phyloP scores from a whole-genome alignment of 2,113 vertebrate species.

The Poeciliopsis prolifica region DNA sequence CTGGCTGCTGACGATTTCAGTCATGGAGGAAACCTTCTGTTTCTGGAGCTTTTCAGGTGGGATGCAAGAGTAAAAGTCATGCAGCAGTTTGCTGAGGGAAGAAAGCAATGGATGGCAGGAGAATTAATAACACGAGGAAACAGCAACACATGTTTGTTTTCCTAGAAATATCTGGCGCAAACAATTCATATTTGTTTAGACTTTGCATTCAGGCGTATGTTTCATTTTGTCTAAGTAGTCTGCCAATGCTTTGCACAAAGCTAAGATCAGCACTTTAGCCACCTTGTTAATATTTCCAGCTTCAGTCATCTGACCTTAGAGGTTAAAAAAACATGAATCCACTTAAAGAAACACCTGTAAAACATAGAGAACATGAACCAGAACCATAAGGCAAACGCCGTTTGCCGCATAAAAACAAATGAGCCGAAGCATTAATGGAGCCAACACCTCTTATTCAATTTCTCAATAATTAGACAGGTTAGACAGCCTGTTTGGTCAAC shows the following conservation, averaged over 20 bases:
- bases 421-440: conserved; percentile 57
- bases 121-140: not conserved
- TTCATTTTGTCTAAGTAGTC: not conserved
- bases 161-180: conserved; percentile 10
- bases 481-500: conserved; percentile 47
- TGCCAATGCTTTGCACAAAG: not conserved
- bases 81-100: conserved; percentile 86
- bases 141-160: conserved; percentile 16
- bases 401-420: conserved; percentile 53
- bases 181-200: not conserved
- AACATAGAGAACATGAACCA: conserved; percentile 22
- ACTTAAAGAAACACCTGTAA: conserved; percentile 14
- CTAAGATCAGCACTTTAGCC: not conserved
- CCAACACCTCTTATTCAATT: conserved; percentile 52
- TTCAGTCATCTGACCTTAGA: conserved; percentile 5
- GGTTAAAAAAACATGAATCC: conserved; percentile 6
- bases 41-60: conserved; percentile 92
- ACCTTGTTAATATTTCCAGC: not conserved
- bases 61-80: conserved; percentile 94
- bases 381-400: not conserved
- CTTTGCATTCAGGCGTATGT: not conserved
- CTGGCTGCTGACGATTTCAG: conserved; percentile 91
- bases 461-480: conserved; percentile 71
- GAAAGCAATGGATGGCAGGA: conserved; percentile 17
- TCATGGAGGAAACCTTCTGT: conserved; percentile 95